A percentile compares a stretch with the other conserved stretches of the same genome.
Evolutionary conservation across 2,888 invertebrate species (phyloP).

Genomic region (Chrysina gloriosa): DNA sequence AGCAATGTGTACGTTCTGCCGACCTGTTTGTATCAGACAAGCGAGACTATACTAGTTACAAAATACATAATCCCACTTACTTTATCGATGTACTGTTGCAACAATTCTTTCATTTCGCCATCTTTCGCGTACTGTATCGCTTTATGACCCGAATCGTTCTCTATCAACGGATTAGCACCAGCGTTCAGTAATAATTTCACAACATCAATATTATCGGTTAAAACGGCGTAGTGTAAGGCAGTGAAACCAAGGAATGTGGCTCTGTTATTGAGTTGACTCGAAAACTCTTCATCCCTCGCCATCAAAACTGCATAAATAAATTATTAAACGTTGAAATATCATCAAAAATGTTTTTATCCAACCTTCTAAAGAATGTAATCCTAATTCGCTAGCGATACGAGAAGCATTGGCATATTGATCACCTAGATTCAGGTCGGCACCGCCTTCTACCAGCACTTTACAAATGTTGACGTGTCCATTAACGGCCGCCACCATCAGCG

Average conservation of each 20-base stretch:
- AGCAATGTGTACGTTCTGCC: no score
- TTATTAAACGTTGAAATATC: background rate
- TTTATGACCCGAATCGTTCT: conserved; percentile 83
- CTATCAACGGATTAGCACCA: conserved; percentile 79
- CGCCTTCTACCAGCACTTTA: conserved; percentile 73
- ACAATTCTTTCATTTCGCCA: conserved; percentile 70
- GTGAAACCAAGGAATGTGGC: conserved; percentile 88
- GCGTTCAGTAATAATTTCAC: conserved; percentile 75
- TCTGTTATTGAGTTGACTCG: conserved; percentile 74
- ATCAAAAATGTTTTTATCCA: background rate
- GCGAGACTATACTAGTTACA: no score
- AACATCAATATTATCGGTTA: conserved; percentile 75
- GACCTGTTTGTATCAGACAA: no score
- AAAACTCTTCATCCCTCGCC: conserved; percentile 86
- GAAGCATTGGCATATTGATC: conserved; percentile 82
- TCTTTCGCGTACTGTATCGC: conserved; percentile 80
- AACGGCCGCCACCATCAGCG: conserved; percentile 85
- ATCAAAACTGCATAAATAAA: conserved; percentile 66
- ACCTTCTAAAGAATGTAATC: conserved; percentile 81
- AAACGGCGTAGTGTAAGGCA: conserved; percentile 88
- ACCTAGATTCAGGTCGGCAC: conserved; percentile 82
- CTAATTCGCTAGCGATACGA: conserved; percentile 73
- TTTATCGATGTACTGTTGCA: conserved; percentile 68
- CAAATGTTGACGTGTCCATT: conserved; percentile 76
- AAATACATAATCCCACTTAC: no score